Evolutionary conservation across 2,888 invertebrate species (phyloP), one percentile per base, ranked within the genome.

Genomic region (Sphecodes monilicornis): DNA sequence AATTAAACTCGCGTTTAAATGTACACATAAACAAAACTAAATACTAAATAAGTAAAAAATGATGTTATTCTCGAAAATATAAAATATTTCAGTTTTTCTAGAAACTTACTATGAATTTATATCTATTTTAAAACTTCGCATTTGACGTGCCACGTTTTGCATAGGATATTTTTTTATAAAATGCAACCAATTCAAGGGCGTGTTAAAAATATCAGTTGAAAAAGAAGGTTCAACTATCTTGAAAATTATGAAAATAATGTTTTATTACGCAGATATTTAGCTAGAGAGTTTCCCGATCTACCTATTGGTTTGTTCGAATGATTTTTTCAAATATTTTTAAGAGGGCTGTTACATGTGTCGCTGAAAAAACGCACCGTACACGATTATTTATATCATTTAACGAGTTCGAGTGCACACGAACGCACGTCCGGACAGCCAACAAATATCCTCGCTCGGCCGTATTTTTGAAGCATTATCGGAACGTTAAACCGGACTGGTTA

Each of bases 361-460:
- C 22, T 36, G 66, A 1, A 10, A 66, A 66, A 66, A 4, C 66
- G 66, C 66, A 66, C 36, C 66, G 39, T 11, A 39, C n/a, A 18
- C 73, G 73, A 81, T 60, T 39, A 69, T 78, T 78, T 68, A 39
- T 73, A 57, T 46, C 36, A 69, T 68, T 69, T 73, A 69, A 60
- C 39, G 22, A 46, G 16, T 16, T 32, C 16, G 46, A 46, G 18
- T 5, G 68, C 64, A 43, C 18, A 11, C 29, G n/a, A 11, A 57
- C 18, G n/a, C 29, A 32, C 18, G n/a, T 66, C 64, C 64, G n/a
- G 22, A 36, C 16, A n/a, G 32, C 36, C 32, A 75, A 71, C 46
- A 39, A 71, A 82, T 74, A 60, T 46, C 10, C 50, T 32, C 26
- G n/a, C 43, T 39, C 36, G 3, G 22, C 43, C 1, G 29, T 70